These are phyloP conservation scores for Argyrosomus regius DNA, from an alignment of 2,797 vertebrate species.

Conservation along the genomic window DNA sequence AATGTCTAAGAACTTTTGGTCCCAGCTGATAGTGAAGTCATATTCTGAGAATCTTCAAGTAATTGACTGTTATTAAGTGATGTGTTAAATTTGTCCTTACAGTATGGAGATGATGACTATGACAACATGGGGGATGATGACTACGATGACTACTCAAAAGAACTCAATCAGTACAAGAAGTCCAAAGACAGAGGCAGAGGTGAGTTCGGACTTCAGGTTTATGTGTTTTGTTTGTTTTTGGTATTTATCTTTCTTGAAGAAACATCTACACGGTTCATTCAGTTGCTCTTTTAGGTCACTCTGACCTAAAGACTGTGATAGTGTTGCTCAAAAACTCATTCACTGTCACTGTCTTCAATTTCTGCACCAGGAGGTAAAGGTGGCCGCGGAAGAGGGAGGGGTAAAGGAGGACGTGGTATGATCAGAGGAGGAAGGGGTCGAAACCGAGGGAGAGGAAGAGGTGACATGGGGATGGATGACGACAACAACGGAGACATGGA, in stretches of 20 bases:
- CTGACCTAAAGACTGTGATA: neutral
- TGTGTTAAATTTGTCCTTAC: neutral
- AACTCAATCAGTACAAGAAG: conserved; percentile 91
- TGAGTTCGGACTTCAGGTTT: conserved; percentile 56
- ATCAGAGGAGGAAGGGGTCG: conserved; percentile 81
- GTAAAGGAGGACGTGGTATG: conserved; percentile 86
- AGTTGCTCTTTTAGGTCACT: neutral
- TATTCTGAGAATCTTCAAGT: neutral
- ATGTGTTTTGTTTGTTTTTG: neutral
- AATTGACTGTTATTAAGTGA: neutral
- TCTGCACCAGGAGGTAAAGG: conserved; percentile 80
- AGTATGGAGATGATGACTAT: conserved; percentile 87
- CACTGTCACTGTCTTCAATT: neutral
- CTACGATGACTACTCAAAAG: conserved; percentile 94
- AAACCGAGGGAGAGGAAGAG: conserved; percentile 85
- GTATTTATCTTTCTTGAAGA: neutral
- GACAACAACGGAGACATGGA: conserved; percentile 94
- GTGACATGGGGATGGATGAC: conserved; percentile 88
- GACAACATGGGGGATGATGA: conserved; percentile 91
- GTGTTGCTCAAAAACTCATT: neutral
- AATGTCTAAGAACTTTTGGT: neutral
- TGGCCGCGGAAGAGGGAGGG: conserved; percentile 81
- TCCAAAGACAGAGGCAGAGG: conserved; percentile 91
- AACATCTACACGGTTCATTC: neutral
- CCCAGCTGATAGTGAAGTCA: neutral